Evolutionary conservation across 2,113 vertebrate genomes (phyloP).

Genomic region (Perca schrenkii): DNA sequence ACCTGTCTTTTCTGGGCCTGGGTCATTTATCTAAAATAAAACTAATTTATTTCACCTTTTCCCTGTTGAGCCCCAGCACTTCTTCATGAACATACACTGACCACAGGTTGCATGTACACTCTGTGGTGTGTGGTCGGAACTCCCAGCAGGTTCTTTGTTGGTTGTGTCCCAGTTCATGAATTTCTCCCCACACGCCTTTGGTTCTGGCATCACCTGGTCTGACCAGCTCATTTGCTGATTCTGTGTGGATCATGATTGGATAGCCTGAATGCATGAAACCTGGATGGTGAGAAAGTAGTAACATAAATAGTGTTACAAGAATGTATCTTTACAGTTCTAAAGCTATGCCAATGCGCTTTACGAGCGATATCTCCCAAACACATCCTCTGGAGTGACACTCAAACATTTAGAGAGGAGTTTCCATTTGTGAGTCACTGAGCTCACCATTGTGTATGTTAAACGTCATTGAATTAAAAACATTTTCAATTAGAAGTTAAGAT

Average conservation of each 20-base stretch:
- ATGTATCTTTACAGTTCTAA: too few relatives aligned
- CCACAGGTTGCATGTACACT: slow-evolving; percentile 89
- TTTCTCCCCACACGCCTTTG: slow-evolving; percentile 71
- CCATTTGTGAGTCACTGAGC: too few relatives aligned
- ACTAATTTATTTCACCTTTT: slow-evolving; percentile 33
- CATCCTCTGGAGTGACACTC: too few relatives aligned
- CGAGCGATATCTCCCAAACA: too few relatives aligned
- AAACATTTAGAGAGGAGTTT: too few relatives aligned
- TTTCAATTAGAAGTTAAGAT: too few relatives aligned
- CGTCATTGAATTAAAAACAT: too few relatives aligned
- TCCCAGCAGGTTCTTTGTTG: slow-evolving; percentile 85
- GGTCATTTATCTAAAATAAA: neutral
- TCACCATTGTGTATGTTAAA: too few relatives aligned
- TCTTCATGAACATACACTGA: slow-evolving; percentile 83
- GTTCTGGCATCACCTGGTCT: neutral
- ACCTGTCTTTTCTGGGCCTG: neutral
- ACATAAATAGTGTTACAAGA: neutral
- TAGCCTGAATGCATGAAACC: slow-evolving; percentile 89
- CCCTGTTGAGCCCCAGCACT: slow-evolving; percentile 70
- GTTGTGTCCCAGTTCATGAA: slow-evolving; percentile 87
- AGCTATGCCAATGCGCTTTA: too few relatives aligned
- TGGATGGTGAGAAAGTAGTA: slow-evolving; percentile 41
- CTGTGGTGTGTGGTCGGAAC: slow-evolving; percentile 83
- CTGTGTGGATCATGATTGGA: slow-evolving; percentile 75
- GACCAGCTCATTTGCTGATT: slow-evolving; percentile 39